Base-by-base conservation (phyloP, 2,888 invertebrate genomes). In the Oligia fasciuncula region DNA sequence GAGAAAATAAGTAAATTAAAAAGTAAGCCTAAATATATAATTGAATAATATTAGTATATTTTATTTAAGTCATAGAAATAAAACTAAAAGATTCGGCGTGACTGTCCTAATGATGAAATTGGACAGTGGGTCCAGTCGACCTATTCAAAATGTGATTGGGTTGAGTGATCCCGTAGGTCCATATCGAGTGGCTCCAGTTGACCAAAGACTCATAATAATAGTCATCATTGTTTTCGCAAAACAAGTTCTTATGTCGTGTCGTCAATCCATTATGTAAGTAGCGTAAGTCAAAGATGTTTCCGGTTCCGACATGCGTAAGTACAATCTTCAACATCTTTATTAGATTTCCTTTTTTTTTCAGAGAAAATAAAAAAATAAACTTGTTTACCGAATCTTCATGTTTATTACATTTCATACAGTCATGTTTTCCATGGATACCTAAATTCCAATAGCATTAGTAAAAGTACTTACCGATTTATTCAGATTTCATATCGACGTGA, bases 321-420 rank as follows among this genome's bases (percentile, higher is more conserved):
- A 79, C 49, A 77, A 76, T 73, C 62, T 81, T 73, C 79, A 79
- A 84, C 65, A 81, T 87, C 81, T 76, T 86, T 81, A 84, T 86
- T 81, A 77, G 66, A 84, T 87, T 67, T 69, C 29, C 62, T 13
- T 79, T 80, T 68, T 68, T 65, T 60, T 49, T 79, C 35, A 6
- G 46, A 54, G n/a, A 78, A 77, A 65, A 67, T 49, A 68, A 54
- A 4, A 29, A 29, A 81, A 77, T 23, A 13, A n/a, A 62, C 69
- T 78, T 71, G 57, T 77, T 46, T 46, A 68, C 13, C 29, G 40
- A 77, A 68, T 17, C 19, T 65, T 67, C 14, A 54, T 65, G 14
- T 78, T 79, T 65, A 80, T 79, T 78, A 75, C 57, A 72, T 74
- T 71, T 74, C 43, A 49, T 65, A 65, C 40, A 43, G 29, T 70